Evolutionary conservation across 2,888 invertebrate genomes (phyloP).

Genomic region (Zaprionus bogoriensis): DNA sequence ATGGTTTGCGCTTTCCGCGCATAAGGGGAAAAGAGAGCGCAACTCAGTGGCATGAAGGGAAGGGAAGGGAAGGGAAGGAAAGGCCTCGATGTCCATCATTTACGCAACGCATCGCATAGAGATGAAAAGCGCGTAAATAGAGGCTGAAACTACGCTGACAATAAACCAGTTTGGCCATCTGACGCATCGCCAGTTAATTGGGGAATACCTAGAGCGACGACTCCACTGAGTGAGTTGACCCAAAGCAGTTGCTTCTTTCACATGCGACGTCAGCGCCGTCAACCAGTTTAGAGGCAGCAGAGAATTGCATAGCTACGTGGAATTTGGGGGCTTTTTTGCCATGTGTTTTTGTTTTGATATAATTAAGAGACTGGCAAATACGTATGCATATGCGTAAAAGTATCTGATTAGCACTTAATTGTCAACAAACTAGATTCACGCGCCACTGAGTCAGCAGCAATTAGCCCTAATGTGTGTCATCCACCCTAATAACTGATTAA

Average conservation of each 20-base stretch:
- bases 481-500: neutral
- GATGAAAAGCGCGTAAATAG: neutral
- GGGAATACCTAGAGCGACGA: slow-evolving; percentile 41
- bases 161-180: slow-evolving; percentile 20
- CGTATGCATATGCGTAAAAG: neutral
- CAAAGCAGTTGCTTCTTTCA: neutral
- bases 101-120: too few species aligned
- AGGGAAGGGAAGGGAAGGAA: too few species aligned
- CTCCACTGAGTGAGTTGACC: neutral
- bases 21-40: slow-evolving; percentile 42
- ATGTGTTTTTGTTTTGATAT: neutral
- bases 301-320: neutral
- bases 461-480: neutral
- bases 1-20: slow-evolving; percentile 13
- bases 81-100: too few species aligned
- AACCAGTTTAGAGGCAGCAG: neutral
- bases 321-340: neutral
- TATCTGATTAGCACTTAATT: neutral
- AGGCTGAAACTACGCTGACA: neutral
- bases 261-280: neutral
- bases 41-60: too few species aligned
- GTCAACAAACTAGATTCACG: neutral
- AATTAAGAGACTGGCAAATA: neutral
- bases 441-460: neutral
- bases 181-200: slow-evolving; percentile 44